A percentile compares a stretch with the other conserved stretches of the same genome.
Conservation (phyloP, 2,888 invertebrate species). For the Rhabditoides inermis region DNA sequence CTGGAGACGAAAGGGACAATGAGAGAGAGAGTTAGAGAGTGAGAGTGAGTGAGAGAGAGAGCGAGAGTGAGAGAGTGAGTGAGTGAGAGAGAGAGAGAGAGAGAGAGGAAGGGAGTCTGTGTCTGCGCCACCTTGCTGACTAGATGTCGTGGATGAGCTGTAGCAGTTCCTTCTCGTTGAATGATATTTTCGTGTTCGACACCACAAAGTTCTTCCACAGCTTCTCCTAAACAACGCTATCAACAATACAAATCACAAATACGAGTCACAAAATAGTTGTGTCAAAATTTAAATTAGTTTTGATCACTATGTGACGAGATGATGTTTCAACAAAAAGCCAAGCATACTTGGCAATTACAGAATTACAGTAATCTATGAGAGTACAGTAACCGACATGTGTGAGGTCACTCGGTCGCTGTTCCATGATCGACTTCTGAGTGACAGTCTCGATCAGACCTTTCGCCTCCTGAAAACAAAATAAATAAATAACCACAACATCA, state of each 20-base stretch:
- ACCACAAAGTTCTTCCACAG: conserved; percentile 71
- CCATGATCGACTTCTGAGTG: conserved; percentile 28
- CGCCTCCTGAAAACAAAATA: too few relatives aligned
- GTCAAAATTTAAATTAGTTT: too few relatives aligned
- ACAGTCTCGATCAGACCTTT: conserved; percentile 70
- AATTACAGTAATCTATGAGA: too few relatives aligned
- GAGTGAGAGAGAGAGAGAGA: neutral
- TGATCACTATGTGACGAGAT: too few relatives aligned
- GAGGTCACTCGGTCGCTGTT: conserved; percentile 13
- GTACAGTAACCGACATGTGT: too few relatives aligned
- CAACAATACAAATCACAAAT: too few relatives aligned
- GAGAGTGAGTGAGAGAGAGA: neutral
- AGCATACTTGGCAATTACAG: too few relatives aligned
- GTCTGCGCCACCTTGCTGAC: neutral
- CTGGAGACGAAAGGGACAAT: neutral
- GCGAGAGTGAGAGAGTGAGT: neutral
- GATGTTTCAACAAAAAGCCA: too few relatives aligned
- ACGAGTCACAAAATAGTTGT: too few relatives aligned
- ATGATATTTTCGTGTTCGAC: conserved; percentile 87
- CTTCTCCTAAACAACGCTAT: conserved; percentile 27
- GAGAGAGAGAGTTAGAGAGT: conserved; percentile 11
- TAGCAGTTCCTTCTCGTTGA: conserved; percentile 82
- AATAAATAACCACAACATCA: too few relatives aligned
- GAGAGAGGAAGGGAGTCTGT: neutral
- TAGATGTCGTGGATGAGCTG: conserved; percentile 70